A percentile compares a stretch with the other conserved stretches of the same genome.
Conservation (phyloP, 1,140 invertebrate species). For the Dolichoris vasculosae region DNA sequence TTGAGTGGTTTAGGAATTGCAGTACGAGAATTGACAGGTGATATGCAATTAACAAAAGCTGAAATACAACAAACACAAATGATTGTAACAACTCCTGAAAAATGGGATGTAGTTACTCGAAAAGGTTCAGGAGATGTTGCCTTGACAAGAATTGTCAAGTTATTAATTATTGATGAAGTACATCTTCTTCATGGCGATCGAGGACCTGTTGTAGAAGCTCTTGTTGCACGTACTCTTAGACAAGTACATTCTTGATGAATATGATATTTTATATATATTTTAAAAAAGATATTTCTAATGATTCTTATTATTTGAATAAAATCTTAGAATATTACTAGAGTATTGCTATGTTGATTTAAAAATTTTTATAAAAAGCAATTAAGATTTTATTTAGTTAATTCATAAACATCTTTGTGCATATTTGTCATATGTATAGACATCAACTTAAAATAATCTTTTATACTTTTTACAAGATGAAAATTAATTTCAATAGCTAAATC, state of each 20-base stretch:
- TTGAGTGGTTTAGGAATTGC: conserved; percentile 84
- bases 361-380: no score
- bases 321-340: no score
- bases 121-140: conserved; percentile 95
- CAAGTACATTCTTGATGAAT: conserved; percentile 74
- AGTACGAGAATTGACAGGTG: conserved; percentile 96
- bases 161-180: conserved; percentile 99
- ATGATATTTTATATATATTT: not conserved
- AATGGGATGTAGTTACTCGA: conserved; percentile 99
- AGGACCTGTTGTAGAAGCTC: conserved; percentile 97
- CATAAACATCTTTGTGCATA: no score
- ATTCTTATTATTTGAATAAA: no score
- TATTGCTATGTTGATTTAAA: no score
- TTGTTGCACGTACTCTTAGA: conserved; percentile 95
- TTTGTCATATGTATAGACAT: no score
- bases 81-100: conserved; percentile 98
- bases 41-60: conserved; percentile 96
- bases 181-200: conserved; percentile 97
- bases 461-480: no score
- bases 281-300: no score
- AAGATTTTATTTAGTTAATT: no score
- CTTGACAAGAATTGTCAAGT: conserved; percentile 90
- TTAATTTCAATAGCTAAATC: no score
- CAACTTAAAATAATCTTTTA: not conserved
- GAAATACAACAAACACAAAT: conserved; percentile 98